A percentile compares a stretch with the other conserved stretches of the same genome.
Conservation (phyloP, 2,113 vertebrate genomes). For the Cacatua alba region DNA sequence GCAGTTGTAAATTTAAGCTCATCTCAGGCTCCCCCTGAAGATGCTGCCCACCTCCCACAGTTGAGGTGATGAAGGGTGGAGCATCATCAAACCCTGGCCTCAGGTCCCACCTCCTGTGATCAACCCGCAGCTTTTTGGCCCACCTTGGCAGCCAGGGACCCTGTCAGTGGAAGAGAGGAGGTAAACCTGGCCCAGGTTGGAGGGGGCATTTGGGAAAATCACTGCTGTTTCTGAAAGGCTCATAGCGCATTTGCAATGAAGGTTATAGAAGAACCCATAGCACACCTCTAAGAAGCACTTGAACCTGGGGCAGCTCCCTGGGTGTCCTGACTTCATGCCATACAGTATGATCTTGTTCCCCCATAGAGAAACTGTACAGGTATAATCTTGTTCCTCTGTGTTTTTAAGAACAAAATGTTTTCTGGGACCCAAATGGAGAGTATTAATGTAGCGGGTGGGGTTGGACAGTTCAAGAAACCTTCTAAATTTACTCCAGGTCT, state of each 20-base stretch:
- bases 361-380: not conserved
- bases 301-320: not conserved
- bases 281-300: not conserved
- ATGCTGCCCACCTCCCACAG: not conserved
- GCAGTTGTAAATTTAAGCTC: not conserved
- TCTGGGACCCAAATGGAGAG: not conserved
- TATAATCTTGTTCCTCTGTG: not conserved
- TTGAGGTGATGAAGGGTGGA: not conserved
- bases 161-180: not conserved
- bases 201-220: not conserved
- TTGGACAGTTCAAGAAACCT: not conserved
- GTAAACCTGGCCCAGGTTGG: not conserved
- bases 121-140: not conserved
- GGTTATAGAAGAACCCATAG: not conserved
- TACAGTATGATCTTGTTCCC: not conserved
- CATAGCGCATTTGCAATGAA: not conserved
- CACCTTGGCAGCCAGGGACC: not conserved
- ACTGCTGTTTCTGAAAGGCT: not conserved
- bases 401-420: not conserved
- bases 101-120: not conserved
- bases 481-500: not conserved
- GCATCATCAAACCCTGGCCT: not conserved
- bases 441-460: not conserved
- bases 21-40: not conserved
- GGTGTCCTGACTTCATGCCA: not conserved